A percentile compares a stretch with the other conserved stretches of the same genome.
Conservation (phyloP, 2,888 invertebrate species). For the Lepidonotus clava region DNA sequence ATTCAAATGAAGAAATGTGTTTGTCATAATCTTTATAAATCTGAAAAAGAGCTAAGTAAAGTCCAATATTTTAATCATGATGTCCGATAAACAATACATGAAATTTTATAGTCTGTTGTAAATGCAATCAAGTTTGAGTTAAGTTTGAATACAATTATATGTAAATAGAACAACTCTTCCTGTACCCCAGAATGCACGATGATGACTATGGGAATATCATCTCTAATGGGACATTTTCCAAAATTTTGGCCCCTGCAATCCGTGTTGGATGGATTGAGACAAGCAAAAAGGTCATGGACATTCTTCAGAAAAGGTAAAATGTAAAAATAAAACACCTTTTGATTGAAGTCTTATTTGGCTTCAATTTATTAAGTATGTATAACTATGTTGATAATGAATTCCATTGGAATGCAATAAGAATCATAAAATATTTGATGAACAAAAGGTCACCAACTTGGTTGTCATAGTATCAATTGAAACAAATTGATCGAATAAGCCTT, state of each 20-base stretch:
- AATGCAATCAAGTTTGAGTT: not conserved
- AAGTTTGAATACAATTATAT: not conserved
- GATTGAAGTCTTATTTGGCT: not conserved
- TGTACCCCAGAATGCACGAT: constrained; percentile 69
- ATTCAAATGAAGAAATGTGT: too few relatives aligned
- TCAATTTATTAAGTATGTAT: not conserved
- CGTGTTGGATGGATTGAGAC: constrained; percentile 86
- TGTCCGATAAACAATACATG: too few relatives aligned
- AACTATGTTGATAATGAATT: not conserved
- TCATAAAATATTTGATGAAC: not conserved
- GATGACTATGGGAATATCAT: constrained; percentile 83
- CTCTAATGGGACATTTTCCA: constrained; percentile 86
- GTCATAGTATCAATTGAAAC: not conserved
- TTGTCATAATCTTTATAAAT: too few relatives aligned
- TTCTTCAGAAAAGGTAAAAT: not conserved
- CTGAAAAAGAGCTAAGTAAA: too few relatives aligned
- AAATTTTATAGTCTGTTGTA: too few relatives aligned
- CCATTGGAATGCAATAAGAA: not conserved
- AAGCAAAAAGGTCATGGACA: constrained; percentile 73
- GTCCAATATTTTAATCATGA: too few relatives aligned
- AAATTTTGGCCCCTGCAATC: constrained; percentile 85
- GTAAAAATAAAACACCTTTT: not conserved
- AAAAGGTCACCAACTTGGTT: not conserved
- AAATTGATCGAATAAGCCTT: not conserved
- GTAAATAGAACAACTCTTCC: not conserved